Percentiles rank a stretch among this genome's conserved stretches.
phyloP scores from a whole-genome alignment of 2,888 invertebrate species.

The Cephus runcator region DNA sequence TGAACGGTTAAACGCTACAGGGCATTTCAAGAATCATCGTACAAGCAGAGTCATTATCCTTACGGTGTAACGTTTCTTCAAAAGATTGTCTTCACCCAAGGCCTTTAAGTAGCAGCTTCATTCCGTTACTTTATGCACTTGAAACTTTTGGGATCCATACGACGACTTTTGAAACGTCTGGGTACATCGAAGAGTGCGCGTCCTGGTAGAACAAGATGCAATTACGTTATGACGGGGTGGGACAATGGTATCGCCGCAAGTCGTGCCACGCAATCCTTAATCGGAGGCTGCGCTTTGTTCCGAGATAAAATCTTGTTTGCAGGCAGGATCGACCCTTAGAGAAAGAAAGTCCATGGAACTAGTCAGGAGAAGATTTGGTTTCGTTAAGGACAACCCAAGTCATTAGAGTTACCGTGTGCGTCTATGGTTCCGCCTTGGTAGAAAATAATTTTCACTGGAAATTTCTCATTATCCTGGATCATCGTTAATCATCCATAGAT shows the following conservation, averaged over 20 bases:
- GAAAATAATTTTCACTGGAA: not conserved
- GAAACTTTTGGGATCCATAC: not conserved
- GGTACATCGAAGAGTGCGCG: not conserved
- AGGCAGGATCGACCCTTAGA: not conserved
- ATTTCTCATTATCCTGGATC: not conserved
- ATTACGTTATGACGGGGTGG: conserved; percentile 1
- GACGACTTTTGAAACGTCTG: not conserved
- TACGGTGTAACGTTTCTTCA: not conserved
- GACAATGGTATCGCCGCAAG: not conserved
- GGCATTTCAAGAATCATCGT: not conserved
- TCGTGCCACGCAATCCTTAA: not conserved
- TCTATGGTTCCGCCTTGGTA: not conserved
- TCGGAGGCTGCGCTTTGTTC: not conserved
- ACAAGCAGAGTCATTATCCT: not conserved
- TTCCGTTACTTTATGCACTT: not conserved
- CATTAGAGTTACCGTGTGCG: not conserved
- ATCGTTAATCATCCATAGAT: not conserved
- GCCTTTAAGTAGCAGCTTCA: too few relatives aligned
- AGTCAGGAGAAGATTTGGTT: not conserved
- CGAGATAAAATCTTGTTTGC: not conserved
- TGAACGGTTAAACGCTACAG: not conserved
- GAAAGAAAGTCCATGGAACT: not conserved
- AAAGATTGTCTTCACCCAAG: not conserved
- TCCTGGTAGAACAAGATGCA: not conserved
- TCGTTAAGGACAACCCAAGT: not conserved